phyloP scores from a whole-genome alignment of 2,797 vertebrate genomes.

The Macroramphosus scolopax region DNA sequence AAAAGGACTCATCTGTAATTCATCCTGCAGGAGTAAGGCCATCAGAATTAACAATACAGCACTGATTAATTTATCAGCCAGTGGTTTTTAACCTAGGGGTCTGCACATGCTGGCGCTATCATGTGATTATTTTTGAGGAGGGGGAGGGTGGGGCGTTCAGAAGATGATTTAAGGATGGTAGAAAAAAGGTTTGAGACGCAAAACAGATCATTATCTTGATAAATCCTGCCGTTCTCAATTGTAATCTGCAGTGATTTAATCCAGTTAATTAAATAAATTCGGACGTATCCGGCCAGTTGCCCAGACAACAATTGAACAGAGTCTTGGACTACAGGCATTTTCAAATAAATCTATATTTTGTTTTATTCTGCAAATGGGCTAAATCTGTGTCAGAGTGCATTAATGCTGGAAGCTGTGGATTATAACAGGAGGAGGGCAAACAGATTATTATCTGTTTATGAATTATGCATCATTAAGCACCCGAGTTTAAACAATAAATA shows the following conservation, averaged over 20 bases:
- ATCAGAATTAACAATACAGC: constrained; percentile 62
- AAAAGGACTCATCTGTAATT: constrained; percentile 59
- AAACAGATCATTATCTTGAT: constrained; percentile 51
- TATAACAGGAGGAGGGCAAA: no score
- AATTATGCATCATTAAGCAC: no score
- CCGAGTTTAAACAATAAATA: no score
- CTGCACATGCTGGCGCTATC: constrained; percentile 31
- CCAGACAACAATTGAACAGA: constrained; percentile 12
- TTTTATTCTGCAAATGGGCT: constrained; percentile 19
- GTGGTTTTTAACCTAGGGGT: constrained; percentile 53
- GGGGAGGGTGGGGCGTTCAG: not conserved
- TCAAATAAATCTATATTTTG: constrained; percentile 3
- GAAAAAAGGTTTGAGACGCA: constrained; percentile 17
- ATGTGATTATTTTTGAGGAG: constrained; percentile 4
- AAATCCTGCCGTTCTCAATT: constrained; percentile 21
- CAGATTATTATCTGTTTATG: no score
- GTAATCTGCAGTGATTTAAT: constrained; percentile 50
- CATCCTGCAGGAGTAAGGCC: constrained; percentile 62
- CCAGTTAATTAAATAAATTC: constrained; percentile 55
- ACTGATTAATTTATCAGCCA: constrained; percentile 62
- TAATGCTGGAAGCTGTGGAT: no score
- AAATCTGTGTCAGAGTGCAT: constrained; percentile 9
- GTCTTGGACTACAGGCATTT: constrained; percentile 23
- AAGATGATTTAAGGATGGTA: constrained; percentile 32
- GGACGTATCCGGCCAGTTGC: constrained; percentile 33